These are phyloP conservation scores for Notocelia uddmanniana DNA, from an alignment of 2,888 invertebrate genomes.

Conservation along the genomic window DNA sequence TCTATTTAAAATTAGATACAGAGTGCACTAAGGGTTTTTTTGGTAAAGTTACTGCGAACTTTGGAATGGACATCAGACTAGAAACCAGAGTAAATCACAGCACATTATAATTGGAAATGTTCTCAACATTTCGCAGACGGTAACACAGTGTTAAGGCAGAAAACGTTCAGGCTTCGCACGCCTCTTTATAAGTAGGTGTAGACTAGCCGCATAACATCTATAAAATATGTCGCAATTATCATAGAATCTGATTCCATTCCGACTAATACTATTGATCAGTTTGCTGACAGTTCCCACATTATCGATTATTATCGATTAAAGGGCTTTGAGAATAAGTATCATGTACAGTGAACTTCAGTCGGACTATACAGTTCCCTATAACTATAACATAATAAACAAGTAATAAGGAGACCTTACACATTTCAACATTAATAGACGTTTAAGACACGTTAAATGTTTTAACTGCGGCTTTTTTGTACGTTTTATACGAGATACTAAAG, in stretches of 20 bases:
- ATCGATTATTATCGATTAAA: too few relatives aligned
- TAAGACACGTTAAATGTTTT: too few relatives aligned
- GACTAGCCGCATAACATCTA: neutral
- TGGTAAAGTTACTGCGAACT: slow-evolving; percentile 37
- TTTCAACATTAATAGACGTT: too few relatives aligned
- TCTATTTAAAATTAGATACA: neutral
- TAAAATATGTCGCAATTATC: neutral
- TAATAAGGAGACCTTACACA: too few relatives aligned
- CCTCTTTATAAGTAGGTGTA: neutral
- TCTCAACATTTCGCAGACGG: slow-evolving; percentile 72
- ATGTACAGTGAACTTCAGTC: too few relatives aligned
- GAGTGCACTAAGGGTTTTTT: neutral
- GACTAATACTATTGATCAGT: neutral
- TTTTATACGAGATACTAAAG: too few relatives aligned
- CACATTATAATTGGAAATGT: slow-evolving; percentile 71
- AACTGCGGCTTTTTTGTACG: too few relatives aligned
- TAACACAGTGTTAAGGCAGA: slow-evolving; percentile 73
- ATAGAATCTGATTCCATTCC: neutral
- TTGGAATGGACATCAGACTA: slow-evolving; percentile 76
- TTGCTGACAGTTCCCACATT: neutral
- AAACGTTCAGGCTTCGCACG: slow-evolving; percentile 55
- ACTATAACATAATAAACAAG: too few relatives aligned
- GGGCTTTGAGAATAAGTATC: too few relatives aligned
- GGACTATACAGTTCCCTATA: too few relatives aligned
- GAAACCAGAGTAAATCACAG: slow-evolving; percentile 73